Conservation (phyloP, 1,140 invertebrate species). For the Calosoma granatense region DNA sequence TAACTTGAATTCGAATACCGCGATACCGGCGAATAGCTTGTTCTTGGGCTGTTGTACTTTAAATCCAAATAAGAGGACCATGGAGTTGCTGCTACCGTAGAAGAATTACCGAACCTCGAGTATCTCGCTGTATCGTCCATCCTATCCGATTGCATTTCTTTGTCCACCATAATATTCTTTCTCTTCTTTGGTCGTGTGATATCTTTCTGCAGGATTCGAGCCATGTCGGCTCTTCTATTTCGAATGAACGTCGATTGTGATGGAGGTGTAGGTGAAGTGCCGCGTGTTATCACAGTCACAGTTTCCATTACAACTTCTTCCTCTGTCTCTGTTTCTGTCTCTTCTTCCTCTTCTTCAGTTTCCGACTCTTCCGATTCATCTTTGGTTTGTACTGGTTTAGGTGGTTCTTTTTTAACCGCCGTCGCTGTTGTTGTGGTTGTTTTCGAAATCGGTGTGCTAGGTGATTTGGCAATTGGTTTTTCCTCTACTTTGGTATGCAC, state of each 20-base stretch:
- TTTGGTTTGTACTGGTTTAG: slow-evolving; percentile 5
- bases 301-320: slow-evolving; percentile 37
- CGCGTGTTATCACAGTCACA: slow-evolving; percentile 55
- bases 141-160: slow-evolving; percentile 57
- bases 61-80: slow-evolving; percentile 57
- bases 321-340: slow-evolving; percentile 12
- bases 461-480: neutral
- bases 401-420: neutral
- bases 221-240: slow-evolving; percentile 55
- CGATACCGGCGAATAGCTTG: slow-evolving; percentile 30
- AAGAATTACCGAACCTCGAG: slow-evolving; percentile 45
- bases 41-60: slow-evolving; percentile 33
- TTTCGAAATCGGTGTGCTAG: neutral
- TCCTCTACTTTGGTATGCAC: neutral
- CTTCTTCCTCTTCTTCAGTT: slow-evolving; percentile 12
- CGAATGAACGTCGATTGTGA: slow-evolving; percentile 43
- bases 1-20: neutral
- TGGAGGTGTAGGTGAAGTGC: slow-evolving; percentile 64
- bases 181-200: slow-evolving; percentile 44
- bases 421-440: slow-evolving; percentile 6
- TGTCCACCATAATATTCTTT: slow-evolving; percentile 43
- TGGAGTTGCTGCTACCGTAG: slow-evolving; percentile 42
- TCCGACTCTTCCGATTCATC: slow-evolving; percentile 2
- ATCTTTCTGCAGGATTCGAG: slow-evolving; percentile 57
- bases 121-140: slow-evolving; percentile 50